Evolutionary conservation across 2,888 invertebrate genomes (phyloP).

Genomic region (Deladenus siricidicola): DNA sequence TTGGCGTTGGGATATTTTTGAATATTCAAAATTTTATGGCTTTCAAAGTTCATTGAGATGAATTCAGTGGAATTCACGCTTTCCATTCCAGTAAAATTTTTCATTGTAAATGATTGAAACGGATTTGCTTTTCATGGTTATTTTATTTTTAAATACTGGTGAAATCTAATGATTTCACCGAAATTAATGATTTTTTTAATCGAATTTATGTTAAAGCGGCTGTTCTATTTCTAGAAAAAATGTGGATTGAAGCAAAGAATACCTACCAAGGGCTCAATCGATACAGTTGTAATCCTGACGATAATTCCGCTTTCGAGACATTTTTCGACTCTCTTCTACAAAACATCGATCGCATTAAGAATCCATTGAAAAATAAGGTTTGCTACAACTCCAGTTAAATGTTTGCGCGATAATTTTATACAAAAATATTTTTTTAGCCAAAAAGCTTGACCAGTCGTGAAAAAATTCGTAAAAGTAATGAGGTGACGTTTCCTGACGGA

Average conservation of each 20-base stretch:
- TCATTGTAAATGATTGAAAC: too few species aligned
- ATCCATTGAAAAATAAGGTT: slow-evolving; percentile 15
- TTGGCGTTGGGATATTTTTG: too few species aligned
- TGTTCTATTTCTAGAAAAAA: too few species aligned
- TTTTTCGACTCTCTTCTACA: slow-evolving; percentile 8
- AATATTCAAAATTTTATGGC: too few species aligned
- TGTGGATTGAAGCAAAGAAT: slow-evolving; percentile 18
- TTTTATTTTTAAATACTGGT: too few species aligned
- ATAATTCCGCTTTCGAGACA: slow-evolving; percentile 4
- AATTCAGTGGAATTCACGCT: too few species aligned
- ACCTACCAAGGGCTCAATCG: background rate
- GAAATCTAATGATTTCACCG: too few species aligned
- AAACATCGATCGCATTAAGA: background rate
- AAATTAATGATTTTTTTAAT: too few species aligned
- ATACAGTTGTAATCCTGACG: slow-evolving; percentile 3
- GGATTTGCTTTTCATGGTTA: too few species aligned
- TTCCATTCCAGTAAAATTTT: too few species aligned
- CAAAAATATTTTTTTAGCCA: background rate
- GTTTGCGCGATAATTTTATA: background rate
- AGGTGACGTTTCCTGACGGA: slow-evolving; percentile 13
- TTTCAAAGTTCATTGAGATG: too few species aligned
- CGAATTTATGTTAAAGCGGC: too few species aligned
- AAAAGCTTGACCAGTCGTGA: slow-evolving; percentile 12
- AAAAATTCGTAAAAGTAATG: background rate
- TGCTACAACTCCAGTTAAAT: background rate